A percentile compares a stretch with the other conserved stretches of the same genome.
These are phyloP conservation scores for Ia io DNA, from an alignment of 2,113 vertebrate genomes.

Conservation along the genomic window DNA sequence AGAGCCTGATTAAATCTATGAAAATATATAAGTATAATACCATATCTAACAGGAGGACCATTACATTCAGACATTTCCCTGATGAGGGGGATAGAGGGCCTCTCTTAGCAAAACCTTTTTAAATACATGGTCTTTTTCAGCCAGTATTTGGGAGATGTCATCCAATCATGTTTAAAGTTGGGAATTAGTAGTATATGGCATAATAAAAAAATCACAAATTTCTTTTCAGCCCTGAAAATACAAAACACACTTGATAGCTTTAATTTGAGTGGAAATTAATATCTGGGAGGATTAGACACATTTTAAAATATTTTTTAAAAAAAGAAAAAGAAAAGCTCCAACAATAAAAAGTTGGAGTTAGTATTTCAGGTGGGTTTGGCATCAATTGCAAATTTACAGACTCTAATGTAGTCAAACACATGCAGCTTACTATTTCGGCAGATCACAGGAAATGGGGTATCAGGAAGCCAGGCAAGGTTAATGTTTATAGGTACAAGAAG, in stretches of 20 bases:
- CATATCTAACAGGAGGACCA: neutral
- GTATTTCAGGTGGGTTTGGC: slow-evolving; percentile 12
- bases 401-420: neutral
- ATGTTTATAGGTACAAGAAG: slow-evolving; percentile 29
- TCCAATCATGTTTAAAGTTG: neutral
- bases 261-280: neutral
- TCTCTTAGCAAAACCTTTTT: neutral
- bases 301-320: neutral
- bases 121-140: neutral
- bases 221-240: slow-evolving; percentile 36
- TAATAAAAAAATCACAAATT: neutral
- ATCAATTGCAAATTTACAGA: slow-evolving; percentile 15
- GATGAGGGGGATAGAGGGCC: neutral
- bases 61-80: neutral
- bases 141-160: neutral
- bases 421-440: slow-evolving; percentile 44
- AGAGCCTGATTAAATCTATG: neutral
- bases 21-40: neutral
- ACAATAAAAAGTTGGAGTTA: neutral
- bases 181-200: neutral
- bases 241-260: neutral
- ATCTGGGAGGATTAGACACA: neutral
- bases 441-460: neutral
- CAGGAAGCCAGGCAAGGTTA: neutral
- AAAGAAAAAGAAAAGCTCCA: neutral